These are phyloP conservation scores for Metacarcinus magister DNA, from an alignment of 2,888 invertebrate genomes.

Conservation along the genomic window DNA sequence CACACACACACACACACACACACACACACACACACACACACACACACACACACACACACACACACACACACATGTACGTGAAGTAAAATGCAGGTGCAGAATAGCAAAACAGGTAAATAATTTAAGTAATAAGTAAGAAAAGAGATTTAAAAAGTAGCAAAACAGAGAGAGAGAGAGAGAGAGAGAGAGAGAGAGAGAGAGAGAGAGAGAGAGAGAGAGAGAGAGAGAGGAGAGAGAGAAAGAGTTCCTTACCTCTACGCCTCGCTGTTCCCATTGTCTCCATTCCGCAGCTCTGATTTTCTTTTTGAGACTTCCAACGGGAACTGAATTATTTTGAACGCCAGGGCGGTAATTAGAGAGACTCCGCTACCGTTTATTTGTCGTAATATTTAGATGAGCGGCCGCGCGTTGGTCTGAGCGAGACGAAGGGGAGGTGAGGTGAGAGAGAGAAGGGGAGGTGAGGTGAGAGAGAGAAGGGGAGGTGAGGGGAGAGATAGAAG, in stretches of 20 bases:
- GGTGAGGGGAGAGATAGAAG: background rate
- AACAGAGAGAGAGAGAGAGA: background rate
- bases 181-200: background rate
- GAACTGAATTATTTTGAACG: constrained; percentile 35
- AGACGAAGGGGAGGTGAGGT: background rate
- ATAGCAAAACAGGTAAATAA: too few relatives aligned
- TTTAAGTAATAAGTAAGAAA: background rate
- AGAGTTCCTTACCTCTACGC: background rate
- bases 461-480: background rate
- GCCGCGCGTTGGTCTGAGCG: background rate
- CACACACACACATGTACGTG: too few relatives aligned
- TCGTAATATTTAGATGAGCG: background rate
- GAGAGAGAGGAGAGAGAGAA: constrained; percentile 37
- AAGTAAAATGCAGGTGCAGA: too few relatives aligned
- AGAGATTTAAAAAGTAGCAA: background rate
- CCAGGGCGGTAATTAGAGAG: background rate
- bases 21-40: background rate
- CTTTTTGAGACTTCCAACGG: background rate
- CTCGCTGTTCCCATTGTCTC: background rate
- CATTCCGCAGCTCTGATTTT: background rate
- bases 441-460: background rate
- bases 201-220: constrained; percentile 52
- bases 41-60: too few relatives aligned
- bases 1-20: background rate
- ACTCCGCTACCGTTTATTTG: background rate